phyloP scores from a whole-genome alignment of 2,797 vertebrate species.

The Kryptopterus vitreolus region DNA sequence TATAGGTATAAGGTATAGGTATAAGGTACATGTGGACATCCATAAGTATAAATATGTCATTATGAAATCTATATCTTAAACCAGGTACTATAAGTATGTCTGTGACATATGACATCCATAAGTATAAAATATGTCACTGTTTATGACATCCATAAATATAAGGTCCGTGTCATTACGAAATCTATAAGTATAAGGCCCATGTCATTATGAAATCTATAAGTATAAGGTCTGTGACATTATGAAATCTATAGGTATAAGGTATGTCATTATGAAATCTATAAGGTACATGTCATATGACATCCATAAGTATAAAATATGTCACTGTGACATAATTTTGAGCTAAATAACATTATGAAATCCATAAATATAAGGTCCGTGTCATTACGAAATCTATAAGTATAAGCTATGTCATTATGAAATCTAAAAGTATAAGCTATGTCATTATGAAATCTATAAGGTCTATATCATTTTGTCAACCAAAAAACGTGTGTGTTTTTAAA shows the following conservation, averaged over 20 bases:
- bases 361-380: no score
- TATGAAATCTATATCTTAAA: no score
- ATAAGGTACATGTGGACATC: no score
- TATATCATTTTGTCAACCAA: no score
- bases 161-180: neutral
- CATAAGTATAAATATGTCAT: neutral
- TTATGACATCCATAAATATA: neutral
- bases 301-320: no score
- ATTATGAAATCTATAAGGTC: no score
- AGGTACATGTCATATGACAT: no score
- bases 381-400: neutral
- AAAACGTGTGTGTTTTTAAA: no score
- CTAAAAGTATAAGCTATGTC: no score
- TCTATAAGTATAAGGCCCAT: neutral
- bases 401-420: no score
- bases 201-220: neutral
- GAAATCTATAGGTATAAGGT: neutral
- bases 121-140: no score
- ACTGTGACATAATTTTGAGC: neutral
- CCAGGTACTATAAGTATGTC: no score
- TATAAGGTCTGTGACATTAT: neutral
- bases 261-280: neutral
- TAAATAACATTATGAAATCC: neutral
- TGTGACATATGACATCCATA: neutral
- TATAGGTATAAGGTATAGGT: neutral